Conservation (phyloP, 2,888 invertebrate species). For the Polyommatus iphigenia region DNA sequence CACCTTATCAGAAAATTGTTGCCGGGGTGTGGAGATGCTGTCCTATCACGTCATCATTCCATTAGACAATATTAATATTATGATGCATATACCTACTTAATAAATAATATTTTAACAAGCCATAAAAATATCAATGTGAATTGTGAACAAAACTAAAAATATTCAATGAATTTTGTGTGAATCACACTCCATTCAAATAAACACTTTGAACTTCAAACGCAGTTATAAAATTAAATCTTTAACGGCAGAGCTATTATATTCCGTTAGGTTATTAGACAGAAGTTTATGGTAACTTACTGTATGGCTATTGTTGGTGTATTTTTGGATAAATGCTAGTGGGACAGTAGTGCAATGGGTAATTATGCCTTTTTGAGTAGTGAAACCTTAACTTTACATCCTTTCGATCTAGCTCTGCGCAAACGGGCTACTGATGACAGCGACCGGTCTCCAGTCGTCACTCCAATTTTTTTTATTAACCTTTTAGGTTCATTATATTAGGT, state of each 20-base stretch:
- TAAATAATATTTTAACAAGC: background rate
- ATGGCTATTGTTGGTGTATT: background rate
- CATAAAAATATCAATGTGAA: background rate
- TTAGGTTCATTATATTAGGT: too few relatives aligned
- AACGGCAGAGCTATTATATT: background rate
- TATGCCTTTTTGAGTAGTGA: background rate
- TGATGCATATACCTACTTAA: too few relatives aligned
- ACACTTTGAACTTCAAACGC: background rate
- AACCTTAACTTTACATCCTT: background rate
- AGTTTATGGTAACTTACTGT: constrained; percentile 6
- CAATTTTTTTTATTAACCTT: too few relatives aligned
- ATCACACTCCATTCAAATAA: constrained; percentile 2
- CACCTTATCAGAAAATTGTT: too few relatives aligned
- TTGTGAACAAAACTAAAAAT: background rate
- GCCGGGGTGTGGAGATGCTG: too few relatives aligned
- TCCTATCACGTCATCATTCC: background rate
- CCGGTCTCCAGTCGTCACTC: too few relatives aligned
- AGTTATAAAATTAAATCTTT: background rate
- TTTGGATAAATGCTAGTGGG: background rate
- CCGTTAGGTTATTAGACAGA: background rate
- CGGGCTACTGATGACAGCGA: background rate
- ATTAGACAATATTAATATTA: too few relatives aligned
- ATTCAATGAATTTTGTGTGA: background rate
- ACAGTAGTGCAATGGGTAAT: background rate
- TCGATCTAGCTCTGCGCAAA: background rate